Evolutionary conservation across 30 jellyfish, hydroid and myxozoan species (phyloP).

Genomic region (Cassiopea xamachana): DNA sequence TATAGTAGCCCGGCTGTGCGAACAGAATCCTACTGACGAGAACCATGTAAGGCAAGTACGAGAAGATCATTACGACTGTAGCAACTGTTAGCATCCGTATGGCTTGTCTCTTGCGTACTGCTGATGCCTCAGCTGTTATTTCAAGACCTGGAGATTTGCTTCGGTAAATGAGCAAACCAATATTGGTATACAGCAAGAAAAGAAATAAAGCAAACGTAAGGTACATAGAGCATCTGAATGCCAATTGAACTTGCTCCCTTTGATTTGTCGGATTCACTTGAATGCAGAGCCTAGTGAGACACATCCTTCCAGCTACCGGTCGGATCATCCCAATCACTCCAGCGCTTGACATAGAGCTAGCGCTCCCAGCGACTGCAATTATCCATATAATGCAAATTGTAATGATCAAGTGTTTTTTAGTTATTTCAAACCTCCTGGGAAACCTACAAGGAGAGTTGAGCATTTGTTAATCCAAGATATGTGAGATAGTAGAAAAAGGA

Average conservation of each 20-base stretch:
- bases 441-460: constrained; percentile 11
- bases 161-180: constrained; percentile 8
- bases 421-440: constrained; percentile 35
- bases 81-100: constrained; percentile 70
- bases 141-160: constrained; percentile 48
- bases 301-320: constrained; percentile 51
- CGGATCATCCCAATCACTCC: constrained; percentile 66
- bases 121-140: constrained; percentile 7
- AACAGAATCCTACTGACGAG: constrained; percentile 43
- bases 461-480: too few relatives aligned
- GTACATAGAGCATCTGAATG: constrained; percentile 46
- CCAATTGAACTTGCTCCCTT: constrained; percentile 47
- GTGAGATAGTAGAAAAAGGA: too few relatives aligned
- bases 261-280: constrained; percentile 40
- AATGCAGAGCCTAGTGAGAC: constrained; percentile 56
- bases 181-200: constrained; percentile 46
- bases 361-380: constrained; percentile 52
- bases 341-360: constrained; percentile 52
- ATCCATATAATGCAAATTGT: constrained; percentile 53
- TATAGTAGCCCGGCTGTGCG: constrained; percentile 69
- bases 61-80: constrained; percentile 44
- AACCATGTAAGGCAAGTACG: constrained; percentile 68
- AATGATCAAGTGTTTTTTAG: constrained; percentile 35
- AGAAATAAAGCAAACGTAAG: constrained; percentile 37
- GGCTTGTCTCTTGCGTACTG: constrained; percentile 67